These are phyloP conservation scores for Scleropages formosus DNA, from an alignment of 2,797 vertebrate genomes.

Conservation along the genomic window DNA sequence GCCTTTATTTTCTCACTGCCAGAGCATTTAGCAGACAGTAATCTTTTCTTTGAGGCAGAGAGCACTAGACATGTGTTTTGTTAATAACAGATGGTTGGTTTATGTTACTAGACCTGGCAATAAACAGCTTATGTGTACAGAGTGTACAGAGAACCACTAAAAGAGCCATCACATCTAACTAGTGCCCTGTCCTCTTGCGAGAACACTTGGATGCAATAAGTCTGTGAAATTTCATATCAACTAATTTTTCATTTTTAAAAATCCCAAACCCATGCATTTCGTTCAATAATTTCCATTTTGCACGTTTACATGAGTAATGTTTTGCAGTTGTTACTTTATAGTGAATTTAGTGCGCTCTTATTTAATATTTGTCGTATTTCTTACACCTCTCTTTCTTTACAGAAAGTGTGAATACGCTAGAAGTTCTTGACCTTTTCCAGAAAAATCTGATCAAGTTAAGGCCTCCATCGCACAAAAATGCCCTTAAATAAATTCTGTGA, in stretches of 20 bases:
- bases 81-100: slow-evolving; percentile 65
- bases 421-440: too few species aligned
- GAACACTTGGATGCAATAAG: background rate
- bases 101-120: slow-evolving; percentile 51
- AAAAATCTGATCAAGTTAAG: too few species aligned
- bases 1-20: slow-evolving; percentile 61
- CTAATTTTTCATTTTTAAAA: background rate
- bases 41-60: slow-evolving; percentile 32
- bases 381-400: too few species aligned
- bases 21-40: slow-evolving; percentile 41
- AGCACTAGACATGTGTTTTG: slow-evolving; percentile 41
- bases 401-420: too few species aligned
- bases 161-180: slow-evolving; percentile 24
- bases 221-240: background rate
- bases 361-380: too few species aligned
- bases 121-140: slow-evolving; percentile 53
- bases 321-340: background rate
- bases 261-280: background rate
- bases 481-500: too few species aligned
- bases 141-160: slow-evolving; percentile 35
- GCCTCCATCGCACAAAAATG: too few species aligned
- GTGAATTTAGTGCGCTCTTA: background rate
- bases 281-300: too few species aligned
- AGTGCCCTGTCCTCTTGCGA: background rate
- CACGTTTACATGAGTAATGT: background rate